phyloP scores from a whole-genome alignment of 2,113 vertebrate genomes.

The Corvus cornix region DNA sequence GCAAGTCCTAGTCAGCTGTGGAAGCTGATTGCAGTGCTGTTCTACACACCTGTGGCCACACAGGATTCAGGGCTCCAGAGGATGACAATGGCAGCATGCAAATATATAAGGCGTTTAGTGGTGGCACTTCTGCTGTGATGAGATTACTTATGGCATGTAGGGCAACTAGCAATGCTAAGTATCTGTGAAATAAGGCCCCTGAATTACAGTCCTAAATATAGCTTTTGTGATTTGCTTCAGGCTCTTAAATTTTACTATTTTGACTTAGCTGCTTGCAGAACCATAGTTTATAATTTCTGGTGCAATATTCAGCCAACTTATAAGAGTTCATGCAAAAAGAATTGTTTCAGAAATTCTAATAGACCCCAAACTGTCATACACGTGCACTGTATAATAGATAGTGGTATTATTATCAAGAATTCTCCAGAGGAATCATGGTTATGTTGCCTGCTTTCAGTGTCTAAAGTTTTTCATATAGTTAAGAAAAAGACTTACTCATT shows the following conservation, averaged over 20 bases:
- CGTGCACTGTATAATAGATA: neutral
- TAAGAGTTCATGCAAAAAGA: neutral
- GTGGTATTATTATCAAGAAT: conserved; percentile 4
- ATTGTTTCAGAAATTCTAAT: conserved; percentile 32
- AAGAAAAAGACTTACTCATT: conserved; percentile 11
- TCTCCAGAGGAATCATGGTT: conserved; percentile 27
- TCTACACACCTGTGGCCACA: neutral
- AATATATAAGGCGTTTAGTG: neutral
- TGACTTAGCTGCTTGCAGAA: neutral
- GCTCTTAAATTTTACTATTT: conserved; percentile 44
- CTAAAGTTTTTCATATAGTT: conserved; percentile 40
- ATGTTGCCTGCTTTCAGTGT: conserved; percentile 15
- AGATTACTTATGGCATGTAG: conserved; percentile 52
- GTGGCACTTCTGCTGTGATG: conserved; percentile 20
- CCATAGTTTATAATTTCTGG: neutral
- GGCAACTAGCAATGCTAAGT: conserved; percentile 23
- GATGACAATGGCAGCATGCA: neutral
- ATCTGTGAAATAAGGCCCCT: conserved; percentile 18
- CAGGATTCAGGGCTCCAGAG: neutral
- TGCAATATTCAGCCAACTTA: neutral
- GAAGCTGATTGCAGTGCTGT: neutral
- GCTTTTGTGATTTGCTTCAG: conserved; percentile 46
- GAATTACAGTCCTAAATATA: conserved; percentile 58
- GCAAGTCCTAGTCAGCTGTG: neutral
- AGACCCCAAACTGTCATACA: conserved; percentile 35